Evolutionary conservation across 2,797 vertebrate genomes (phyloP).

Genomic region (Benthosema pterotum): DNA sequence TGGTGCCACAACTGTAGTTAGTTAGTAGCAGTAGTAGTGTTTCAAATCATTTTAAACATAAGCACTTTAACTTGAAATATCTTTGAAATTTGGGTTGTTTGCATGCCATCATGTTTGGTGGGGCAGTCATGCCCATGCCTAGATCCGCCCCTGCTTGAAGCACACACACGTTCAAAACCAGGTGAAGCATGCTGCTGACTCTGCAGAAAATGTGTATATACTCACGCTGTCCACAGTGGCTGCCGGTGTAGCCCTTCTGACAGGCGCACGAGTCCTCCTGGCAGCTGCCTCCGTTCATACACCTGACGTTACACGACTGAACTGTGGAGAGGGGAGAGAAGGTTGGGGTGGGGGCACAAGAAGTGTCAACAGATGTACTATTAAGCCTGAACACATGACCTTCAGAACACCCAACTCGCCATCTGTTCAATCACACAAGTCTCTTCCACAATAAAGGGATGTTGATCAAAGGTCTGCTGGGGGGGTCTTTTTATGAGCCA

Average conservation of each 20-base stretch:
- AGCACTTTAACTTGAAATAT: too few species aligned
- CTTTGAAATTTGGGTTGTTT: too few species aligned
- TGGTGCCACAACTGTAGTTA: too few species aligned
- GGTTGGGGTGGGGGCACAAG: slow-evolving; percentile 1
- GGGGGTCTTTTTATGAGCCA: background rate
- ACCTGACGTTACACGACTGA: slow-evolving; percentile 86
- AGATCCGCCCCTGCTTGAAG: too few species aligned
- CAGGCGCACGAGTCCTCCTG: slow-evolving; percentile 85
- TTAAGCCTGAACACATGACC: background rate
- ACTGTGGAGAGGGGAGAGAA: slow-evolving; percentile 64
- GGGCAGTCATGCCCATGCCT: too few species aligned
- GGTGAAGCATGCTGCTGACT: slow-evolving; percentile 22
- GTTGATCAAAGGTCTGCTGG: background rate
- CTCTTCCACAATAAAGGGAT: background rate
- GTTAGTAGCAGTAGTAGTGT: too few species aligned
- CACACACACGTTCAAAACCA: background rate
- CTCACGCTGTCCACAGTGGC: slow-evolving; percentile 92
- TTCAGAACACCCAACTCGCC: background rate
- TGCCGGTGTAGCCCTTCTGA: slow-evolving; percentile 88
- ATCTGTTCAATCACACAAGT: slow-evolving; percentile 13
- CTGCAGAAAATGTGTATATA: slow-evolving; percentile 46
- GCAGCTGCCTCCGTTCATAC: slow-evolving; percentile 92
- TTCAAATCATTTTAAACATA: too few species aligned
- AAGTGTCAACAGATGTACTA: slow-evolving; percentile 16
- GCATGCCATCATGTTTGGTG: too few species aligned